A percentile compares a stretch with the other conserved stretches of the same genome.
phyloP scores from a whole-genome alignment of 2,113 vertebrate genomes.

The Monarcha castaneiventris region DNA sequence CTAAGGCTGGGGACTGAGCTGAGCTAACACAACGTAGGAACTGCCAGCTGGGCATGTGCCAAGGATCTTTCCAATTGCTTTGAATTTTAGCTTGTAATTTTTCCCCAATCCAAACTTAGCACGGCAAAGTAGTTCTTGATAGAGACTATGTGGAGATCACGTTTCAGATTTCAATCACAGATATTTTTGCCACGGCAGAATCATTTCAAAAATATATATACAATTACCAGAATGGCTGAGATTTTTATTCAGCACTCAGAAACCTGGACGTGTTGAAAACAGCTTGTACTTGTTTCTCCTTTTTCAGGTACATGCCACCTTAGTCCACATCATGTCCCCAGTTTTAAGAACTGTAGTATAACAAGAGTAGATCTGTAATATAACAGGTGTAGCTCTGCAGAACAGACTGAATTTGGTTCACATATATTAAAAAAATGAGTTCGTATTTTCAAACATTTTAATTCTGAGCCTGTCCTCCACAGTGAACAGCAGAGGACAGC shows the following conservation, averaged over 20 bases:
- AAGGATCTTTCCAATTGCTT: neutral
- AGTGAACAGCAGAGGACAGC: neutral
- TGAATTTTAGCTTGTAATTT: neutral
- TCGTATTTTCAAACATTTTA: neutral
- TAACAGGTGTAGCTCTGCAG: too few relatives aligned
- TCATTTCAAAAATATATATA: accelerated
- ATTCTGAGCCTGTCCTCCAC: neutral
- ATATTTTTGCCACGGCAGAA: neutral
- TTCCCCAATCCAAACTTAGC: neutral
- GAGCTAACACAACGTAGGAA: neutral
- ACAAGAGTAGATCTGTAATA: neutral
- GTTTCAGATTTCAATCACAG: neutral
- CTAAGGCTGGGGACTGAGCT: neutral
- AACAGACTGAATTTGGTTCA: neutral
- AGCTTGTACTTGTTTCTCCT: neutral
- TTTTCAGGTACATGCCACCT: neutral
- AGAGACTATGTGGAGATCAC: neutral
- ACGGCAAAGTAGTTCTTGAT: neutral
- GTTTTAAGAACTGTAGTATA: neutral
- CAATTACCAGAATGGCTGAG: neutral
- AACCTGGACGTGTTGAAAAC: neutral
- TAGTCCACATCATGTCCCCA: accelerated
- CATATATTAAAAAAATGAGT: neutral
- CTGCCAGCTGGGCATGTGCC: neutral
- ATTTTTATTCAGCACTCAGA: neutral